A percentile compares a stretch with the other conserved stretches of the same genome.
Evolutionary conservation across 1,140 invertebrate species (phyloP).

Genomic region (Armadillidium nasatum): DNA sequence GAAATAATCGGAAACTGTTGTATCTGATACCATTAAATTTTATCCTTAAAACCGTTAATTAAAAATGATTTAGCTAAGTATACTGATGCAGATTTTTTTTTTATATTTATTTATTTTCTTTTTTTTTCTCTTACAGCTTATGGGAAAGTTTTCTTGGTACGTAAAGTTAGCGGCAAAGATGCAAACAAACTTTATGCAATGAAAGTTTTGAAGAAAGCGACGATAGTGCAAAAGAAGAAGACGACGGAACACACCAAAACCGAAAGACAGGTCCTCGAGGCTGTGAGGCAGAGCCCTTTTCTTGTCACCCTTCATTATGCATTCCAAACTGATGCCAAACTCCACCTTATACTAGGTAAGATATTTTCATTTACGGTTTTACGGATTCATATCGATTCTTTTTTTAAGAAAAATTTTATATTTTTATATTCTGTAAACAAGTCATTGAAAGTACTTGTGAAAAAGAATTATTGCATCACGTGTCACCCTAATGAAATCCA

Average conservation of each 20-base stretch:
- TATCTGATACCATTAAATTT: not conserved
- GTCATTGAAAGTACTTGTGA: too few species aligned
- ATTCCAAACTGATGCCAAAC: constrained; percentile 86
- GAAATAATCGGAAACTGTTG: not conserved
- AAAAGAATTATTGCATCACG: too few species aligned
- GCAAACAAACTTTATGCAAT: constrained; percentile 82
- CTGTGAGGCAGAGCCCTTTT: constrained; percentile 81
- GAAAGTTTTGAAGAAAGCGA: constrained; percentile 87
- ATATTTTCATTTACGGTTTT: too few species aligned
- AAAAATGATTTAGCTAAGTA: not conserved
- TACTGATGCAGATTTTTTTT: constrained; percentile 23
- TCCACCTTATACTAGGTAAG: constrained; percentile 86
- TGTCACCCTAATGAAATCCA: too few species aligned
- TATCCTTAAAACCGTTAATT: not conserved
- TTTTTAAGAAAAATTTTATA: too few species aligned
- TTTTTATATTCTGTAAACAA: too few species aligned
- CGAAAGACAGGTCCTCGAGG: constrained; percentile 80
- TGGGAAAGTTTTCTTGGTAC: constrained; percentile 87
- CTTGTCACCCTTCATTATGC: constrained; percentile 89
- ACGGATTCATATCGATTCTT: too few species aligned
- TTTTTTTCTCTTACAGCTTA: constrained; percentile 86
- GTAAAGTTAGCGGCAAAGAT: constrained; percentile 60
- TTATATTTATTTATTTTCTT: constrained; percentile 49
- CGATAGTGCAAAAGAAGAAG: constrained; percentile 53
- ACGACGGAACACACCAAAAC: constrained; percentile 90